Conservation (phyloP, 2,888 invertebrate genomes). For the Dryococelus australis region DNA sequence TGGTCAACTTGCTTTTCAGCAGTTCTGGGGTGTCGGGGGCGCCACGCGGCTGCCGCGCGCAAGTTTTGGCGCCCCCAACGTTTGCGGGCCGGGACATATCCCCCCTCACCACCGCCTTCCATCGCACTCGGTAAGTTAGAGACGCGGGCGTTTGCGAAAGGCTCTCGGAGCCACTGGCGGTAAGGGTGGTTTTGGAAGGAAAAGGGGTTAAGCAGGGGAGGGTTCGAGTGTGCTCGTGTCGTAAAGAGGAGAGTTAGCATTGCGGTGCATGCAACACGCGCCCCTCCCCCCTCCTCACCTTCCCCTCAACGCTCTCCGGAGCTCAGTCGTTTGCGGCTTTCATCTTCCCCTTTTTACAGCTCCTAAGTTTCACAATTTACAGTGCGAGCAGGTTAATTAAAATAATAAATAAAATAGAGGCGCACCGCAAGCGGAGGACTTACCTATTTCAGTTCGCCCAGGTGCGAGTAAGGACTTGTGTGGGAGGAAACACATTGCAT, state of each 20-base stretch:
- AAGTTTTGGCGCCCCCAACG: neutral
- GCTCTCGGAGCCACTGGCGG: neutral
- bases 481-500: neutral
- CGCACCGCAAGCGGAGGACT: neutral
- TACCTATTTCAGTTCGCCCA: constrained; percentile 1
- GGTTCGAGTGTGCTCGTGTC: neutral
- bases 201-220: neutral
- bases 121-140: neutral
- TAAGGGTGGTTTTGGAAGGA: neutral
- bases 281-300: neutral
- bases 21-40: neutral
- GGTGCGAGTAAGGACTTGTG: neutral
- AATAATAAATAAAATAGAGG: constrained; percentile 32
- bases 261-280: neutral
- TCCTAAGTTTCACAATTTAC: constrained; percentile 31
- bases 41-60: no score
- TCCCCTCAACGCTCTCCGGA: neutral
- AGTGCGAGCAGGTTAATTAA: constrained; percentile 32
- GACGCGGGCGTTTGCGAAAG: neutral
- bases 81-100: neutral
- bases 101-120: no score
- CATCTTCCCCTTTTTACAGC: constrained; percentile 6
- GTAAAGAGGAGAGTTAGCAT: neutral
- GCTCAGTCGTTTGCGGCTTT: constrained; percentile 27
- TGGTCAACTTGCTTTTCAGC: constrained; percentile 11